Percentiles rank a stretch among this genome's conserved stretches.
phyloP scores from a whole-genome alignment of 2,113 vertebrate genomes.

The Orthochromis malagaraziensis region DNA sequence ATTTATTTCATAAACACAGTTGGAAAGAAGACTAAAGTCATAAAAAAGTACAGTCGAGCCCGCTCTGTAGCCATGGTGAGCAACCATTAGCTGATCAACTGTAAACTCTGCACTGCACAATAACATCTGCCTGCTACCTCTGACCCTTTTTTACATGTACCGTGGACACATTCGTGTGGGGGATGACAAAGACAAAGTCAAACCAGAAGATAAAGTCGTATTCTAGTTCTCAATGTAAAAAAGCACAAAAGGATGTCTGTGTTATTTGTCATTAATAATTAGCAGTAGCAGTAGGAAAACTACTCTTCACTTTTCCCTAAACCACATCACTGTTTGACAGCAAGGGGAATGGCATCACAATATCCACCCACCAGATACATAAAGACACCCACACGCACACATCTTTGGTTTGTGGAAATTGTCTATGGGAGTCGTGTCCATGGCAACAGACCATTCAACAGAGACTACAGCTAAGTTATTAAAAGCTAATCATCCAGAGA shows the following conservation, averaged over 20 bases:
- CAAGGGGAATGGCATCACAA: not conserved
- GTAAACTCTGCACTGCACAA: slow-evolving; percentile 2
- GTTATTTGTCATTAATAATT: not conserved
- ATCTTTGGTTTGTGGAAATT: not conserved
- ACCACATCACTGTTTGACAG: slow-evolving; percentile 1
- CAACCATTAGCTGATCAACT: slow-evolving; percentile 15
- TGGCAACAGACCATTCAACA: slow-evolving; percentile 57
- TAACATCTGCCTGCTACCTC: slow-evolving; percentile 6
- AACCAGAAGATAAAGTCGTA: not conserved
- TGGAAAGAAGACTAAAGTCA: not conserved
- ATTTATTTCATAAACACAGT: not conserved
- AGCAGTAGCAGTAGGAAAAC: not conserved
- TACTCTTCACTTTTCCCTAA: not conserved
- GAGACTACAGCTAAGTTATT: slow-evolving; percentile 34
- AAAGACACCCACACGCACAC: not conserved
- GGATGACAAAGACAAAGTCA: not conserved
- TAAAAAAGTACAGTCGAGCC: not conserved
- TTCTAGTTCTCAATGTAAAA: not conserved
- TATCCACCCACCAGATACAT: not conserved
- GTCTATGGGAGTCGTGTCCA: slow-evolving; percentile 38
- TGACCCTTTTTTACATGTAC: slow-evolving; percentile 27
- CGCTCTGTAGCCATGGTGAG: slow-evolving; percentile 34
- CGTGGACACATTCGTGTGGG: not conserved
- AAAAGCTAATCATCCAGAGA: slow-evolving; percentile 40
- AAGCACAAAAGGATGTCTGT: not conserved